phyloP scores from a whole-genome alignment of 2,888 invertebrate species.

The Stenoptilia bipunctidactyla region DNA sequence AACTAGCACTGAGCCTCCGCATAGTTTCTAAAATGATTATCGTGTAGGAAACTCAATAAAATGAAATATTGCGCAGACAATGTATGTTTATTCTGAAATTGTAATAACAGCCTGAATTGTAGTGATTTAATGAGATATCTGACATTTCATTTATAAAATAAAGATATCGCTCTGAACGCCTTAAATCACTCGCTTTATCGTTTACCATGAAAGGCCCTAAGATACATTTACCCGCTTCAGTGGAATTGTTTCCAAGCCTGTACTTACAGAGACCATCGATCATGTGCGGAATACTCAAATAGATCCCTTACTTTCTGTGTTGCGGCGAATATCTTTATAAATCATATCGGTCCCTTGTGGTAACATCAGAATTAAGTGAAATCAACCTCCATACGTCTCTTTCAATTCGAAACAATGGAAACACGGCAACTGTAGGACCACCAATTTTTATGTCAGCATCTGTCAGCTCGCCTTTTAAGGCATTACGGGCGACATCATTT shows the following conservation, averaged over 20 bases:
- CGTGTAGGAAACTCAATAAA: too few relatives aligned
- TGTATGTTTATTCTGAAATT: too few relatives aligned
- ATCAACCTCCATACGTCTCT: conserved; percentile 34
- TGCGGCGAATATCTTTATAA: conserved; percentile 17
- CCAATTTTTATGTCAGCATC: conserved; percentile 47
- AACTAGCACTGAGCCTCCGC: too few relatives aligned
- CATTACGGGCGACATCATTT: conserved; percentile 44
- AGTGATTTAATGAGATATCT: too few relatives aligned
- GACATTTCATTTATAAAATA: too few relatives aligned
- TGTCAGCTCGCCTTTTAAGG: conserved; percentile 31
- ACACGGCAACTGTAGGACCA: conserved; percentile 27
- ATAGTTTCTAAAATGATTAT: too few relatives aligned
- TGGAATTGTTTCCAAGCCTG: too few relatives aligned
- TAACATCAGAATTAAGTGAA: conserved; percentile 30
- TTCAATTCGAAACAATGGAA: conserved; percentile 41
- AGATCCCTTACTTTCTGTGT: neutral
- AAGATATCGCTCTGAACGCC: too few relatives aligned
- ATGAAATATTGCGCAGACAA: too few relatives aligned
- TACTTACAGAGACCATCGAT: too few relatives aligned
- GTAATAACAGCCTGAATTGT: too few relatives aligned
- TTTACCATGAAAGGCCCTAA: neutral
- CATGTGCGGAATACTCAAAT: neutral
- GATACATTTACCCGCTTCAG: neutral
- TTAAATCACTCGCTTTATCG: too few relatives aligned
- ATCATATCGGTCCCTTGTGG: conserved; percentile 23